These are phyloP conservation scores for Hirtodrosophila confusa DNA, from an alignment of 2,888 invertebrate genomes.

Conservation along the genomic window DNA sequence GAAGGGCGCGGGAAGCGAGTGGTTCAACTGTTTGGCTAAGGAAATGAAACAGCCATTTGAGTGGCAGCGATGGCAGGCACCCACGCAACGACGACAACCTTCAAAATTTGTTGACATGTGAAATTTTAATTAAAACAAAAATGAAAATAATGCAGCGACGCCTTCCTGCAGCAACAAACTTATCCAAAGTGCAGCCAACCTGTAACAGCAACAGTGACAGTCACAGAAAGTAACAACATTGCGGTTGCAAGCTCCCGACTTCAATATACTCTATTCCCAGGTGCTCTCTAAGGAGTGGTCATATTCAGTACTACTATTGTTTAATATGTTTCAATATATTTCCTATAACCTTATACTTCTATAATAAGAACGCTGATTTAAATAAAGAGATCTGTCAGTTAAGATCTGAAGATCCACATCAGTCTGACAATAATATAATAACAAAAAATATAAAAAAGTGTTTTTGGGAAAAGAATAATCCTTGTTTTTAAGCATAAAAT, in stretches of 20 bases:
- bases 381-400: too few species aligned
- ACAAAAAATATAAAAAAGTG: too few species aligned
- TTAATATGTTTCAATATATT: too few species aligned
- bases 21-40: constrained; percentile 38
- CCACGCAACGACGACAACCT: constrained; percentile 37
- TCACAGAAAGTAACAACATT: constrained; percentile 10
- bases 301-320: too few species aligned
- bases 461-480: too few species aligned
- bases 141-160: constrained; percentile 50
- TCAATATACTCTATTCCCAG: too few species aligned
- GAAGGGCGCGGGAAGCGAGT: neutral
- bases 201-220: constrained; percentile 22
- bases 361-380: too few species aligned
- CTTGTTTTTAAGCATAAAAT: too few species aligned
- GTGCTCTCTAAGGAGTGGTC: too few species aligned
- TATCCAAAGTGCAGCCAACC: constrained; percentile 37
- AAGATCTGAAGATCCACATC: too few species aligned
- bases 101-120: constrained; percentile 71
- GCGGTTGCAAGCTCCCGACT: constrained; percentile 15
- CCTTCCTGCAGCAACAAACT: constrained; percentile 22
- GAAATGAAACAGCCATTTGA: constrained; percentile 54
- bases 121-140: constrained; percentile 78
- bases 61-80: constrained; percentile 12
- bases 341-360: too few species aligned
- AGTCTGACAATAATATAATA: too few species aligned